These are phyloP conservation scores for Poecile atricapillus DNA, from an alignment of 2,113 vertebrate genomes.

Conservation along the genomic window DNA sequence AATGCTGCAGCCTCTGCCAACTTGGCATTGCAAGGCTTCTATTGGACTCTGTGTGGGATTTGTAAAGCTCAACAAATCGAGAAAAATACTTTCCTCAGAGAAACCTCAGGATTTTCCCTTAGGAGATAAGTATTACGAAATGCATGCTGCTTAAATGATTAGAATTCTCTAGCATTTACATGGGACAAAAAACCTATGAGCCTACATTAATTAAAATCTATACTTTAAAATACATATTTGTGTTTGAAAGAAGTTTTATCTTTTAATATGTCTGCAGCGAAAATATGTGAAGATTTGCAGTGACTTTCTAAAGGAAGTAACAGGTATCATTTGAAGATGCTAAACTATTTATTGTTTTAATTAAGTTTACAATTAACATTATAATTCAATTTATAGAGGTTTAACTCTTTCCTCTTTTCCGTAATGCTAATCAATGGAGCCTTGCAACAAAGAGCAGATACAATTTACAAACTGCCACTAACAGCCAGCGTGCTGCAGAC, in stretches of 20 bases:
- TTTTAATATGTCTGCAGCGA: neutral
- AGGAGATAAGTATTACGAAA: conserved; percentile 5
- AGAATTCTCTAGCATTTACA: neutral
- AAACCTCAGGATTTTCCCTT: conserved; percentile 38
- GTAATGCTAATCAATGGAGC: neutral
- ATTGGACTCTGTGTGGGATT: conserved; percentile 48
- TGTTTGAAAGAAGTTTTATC: neutral
- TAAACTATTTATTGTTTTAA: neutral
- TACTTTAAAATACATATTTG: neutral
- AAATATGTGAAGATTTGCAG: neutral
- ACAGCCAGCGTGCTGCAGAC: neutral
- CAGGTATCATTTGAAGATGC: neutral
- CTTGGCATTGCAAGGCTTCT: conserved; percentile 47
- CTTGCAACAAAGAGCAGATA: neutral
- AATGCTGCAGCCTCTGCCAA: conserved; percentile 61
- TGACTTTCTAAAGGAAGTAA: neutral
- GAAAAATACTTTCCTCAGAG: conserved; percentile 48
- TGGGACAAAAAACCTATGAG: neutral
- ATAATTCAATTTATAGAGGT: neutral
- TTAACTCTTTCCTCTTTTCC: neutral
- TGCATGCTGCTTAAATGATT: neutral
- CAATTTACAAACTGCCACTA: neutral
- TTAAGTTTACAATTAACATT: neutral
- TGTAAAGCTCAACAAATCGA: conserved; percentile 10
- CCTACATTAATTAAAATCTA: neutral